Evolutionary conservation across 2,888 invertebrate species (phyloP).

Genomic region (Cephus rjabovi): DNA sequence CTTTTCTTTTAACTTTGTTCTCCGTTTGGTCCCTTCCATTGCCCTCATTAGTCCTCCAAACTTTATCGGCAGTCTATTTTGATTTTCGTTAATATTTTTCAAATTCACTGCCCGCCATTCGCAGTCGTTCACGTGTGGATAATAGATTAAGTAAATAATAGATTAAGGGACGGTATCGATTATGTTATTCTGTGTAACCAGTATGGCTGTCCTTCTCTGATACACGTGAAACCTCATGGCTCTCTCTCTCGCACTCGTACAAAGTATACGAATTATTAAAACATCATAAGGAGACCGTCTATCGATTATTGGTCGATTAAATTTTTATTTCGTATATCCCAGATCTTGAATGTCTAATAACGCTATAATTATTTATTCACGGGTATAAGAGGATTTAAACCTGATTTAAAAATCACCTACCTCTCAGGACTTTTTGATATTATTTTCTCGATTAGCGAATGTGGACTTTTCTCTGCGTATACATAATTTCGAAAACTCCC

Average conservation of each 20-base stretch:
- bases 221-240: too few species aligned
- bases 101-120: conserved; percentile 14
- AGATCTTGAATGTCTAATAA: not conserved
- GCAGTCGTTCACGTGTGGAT: conserved; percentile 14
- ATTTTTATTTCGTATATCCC: not conserved
- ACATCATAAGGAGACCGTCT: not conserved
- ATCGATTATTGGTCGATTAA: not conserved
- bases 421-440: not conserved
- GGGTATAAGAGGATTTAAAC: not conserved
- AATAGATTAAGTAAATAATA: not conserved
- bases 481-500: not conserved
- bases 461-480: not conserved
- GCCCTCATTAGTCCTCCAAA: not conserved
- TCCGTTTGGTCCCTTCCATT: not conserved
- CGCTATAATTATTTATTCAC: not conserved
- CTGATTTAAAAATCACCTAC: not conserved
- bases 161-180: too few species aligned
- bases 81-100: not conserved
- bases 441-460: not conserved
- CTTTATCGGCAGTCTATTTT: not conserved
- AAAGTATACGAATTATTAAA: not conserved
- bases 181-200: too few species aligned
- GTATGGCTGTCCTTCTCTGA: too few species aligned
- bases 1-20: not conserved
- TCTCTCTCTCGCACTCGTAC: not conserved